Conservation (phyloP, 2,113 vertebrate species). For the Noctilio leporinus region DNA sequence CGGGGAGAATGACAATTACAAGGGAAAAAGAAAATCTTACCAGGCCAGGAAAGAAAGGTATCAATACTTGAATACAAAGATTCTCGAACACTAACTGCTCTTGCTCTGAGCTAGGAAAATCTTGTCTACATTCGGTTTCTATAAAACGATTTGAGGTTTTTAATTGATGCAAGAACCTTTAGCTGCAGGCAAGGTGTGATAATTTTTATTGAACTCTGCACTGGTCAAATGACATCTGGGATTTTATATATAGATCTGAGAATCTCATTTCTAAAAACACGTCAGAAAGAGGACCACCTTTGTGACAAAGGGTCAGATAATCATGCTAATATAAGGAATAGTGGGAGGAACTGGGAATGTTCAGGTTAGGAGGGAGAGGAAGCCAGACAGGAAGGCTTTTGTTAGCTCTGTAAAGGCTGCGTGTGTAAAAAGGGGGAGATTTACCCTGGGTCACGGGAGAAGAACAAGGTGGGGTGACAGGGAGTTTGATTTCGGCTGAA, state of each 20-base stretch:
- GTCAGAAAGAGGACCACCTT: not conserved
- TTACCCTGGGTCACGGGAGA: not conserved
- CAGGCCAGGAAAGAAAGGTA: not conserved
- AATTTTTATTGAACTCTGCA: not conserved
- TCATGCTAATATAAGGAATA: not conserved
- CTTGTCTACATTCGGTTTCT: not conserved
- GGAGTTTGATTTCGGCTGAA: not conserved
- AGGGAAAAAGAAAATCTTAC: not conserved
- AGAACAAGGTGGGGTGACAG: not conserved
- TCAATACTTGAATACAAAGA: not conserved
- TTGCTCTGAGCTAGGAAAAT: not conserved
- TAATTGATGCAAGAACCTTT: not conserved
- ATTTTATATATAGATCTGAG: not conserved
- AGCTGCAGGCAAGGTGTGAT: not conserved
- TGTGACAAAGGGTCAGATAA: not conserved
- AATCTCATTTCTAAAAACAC: not conserved
- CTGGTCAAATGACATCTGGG: conserved; percentile 12
- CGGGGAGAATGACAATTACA: not conserved
- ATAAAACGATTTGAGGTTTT: not conserved
- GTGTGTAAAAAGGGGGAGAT: not conserved
- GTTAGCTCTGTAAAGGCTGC: not conserved
- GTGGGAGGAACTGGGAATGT: not conserved
- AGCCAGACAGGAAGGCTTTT: not conserved
- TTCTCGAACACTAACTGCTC: not conserved
- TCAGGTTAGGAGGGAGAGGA: not conserved